Percentiles rank a stretch among this genome's conserved stretches.
phyloP scores from a whole-genome alignment of 2,113 vertebrate species.

The Pyrgilauda ruficollis region DNA sequence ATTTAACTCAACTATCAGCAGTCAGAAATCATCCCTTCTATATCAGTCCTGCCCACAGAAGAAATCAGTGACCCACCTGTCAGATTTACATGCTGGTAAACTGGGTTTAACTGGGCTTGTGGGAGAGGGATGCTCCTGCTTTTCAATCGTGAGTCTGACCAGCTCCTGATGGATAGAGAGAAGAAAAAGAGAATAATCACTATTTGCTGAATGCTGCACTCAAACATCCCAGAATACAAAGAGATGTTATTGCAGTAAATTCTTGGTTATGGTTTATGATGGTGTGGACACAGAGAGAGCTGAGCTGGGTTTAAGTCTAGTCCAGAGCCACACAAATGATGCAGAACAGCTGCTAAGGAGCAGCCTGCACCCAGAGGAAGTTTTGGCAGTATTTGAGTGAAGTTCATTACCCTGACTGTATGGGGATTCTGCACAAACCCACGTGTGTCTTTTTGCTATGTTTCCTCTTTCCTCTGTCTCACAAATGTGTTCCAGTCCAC shows the following conservation, averaged over 20 bases:
- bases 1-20: neutral
- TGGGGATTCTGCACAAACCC: neutral
- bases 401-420: neutral
- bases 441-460: neutral
- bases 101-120: slow-evolving; percentile 89
- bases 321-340: neutral
- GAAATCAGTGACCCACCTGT: slow-evolving; percentile 77
- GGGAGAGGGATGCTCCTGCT: slow-evolving; percentile 93
- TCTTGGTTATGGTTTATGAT: neutral
- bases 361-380: neutral
- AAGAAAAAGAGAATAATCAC: neutral
- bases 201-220: neutral
- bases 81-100: slow-evolving; percentile 78
- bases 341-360: neutral
- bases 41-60: neutral
- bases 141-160: slow-evolving; percentile 94
- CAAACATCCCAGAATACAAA: neutral
- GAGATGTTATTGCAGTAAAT: neutral
- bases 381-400: neutral
- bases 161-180: slow-evolving; percentile 79
- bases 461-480: neutral
- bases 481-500: neutral
- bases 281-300: neutral
- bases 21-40: neutral
- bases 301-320: neutral